phyloP scores from a whole-genome alignment of 37 sponge, comb jelly and placozoan species.

The Theonella swinhoei region DNA sequence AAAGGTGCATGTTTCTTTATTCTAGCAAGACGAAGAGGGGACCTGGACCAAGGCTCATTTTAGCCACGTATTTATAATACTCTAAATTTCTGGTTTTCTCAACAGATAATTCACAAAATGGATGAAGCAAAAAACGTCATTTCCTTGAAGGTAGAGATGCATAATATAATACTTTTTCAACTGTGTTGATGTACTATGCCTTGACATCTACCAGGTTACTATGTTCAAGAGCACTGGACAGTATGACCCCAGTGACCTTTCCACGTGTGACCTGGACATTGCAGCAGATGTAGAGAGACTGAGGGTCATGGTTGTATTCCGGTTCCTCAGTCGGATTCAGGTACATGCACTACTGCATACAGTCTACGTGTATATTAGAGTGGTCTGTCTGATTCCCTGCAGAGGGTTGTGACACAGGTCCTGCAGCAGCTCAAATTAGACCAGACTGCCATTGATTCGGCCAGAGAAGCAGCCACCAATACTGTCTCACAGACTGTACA shows the following conservation, averaged over 20 bases:
- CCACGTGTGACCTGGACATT: conserved; percentile 22
- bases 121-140: conserved; percentile 18
- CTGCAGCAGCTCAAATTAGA: conserved; percentile 39
- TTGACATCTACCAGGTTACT: background rate
- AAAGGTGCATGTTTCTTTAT: background rate
- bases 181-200: background rate
- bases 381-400: background rate
- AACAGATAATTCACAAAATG: conserved; percentile 20
- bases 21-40: background rate
- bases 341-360: conserved; percentile 5
- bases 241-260: conserved; percentile 13
- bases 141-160: background rate
- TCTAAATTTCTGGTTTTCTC: background rate
- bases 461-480: conserved; percentile 39
- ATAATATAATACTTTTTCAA: background rate
- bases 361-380: background rate
- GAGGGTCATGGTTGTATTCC: conserved; percentile 34
- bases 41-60: too few species aligned
- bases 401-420: conserved; percentile 31
- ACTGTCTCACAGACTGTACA: conserved; percentile 57
- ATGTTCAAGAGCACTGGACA: conserved; percentile 6
- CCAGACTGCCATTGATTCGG: conserved; percentile 53
- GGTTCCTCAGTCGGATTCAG: conserved; percentile 48
- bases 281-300: conserved; percentile 40
- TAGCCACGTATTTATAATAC: too few species aligned